Evolutionary conservation across 2,113 vertebrate species (phyloP).

Genomic region (Progne subis): DNA sequence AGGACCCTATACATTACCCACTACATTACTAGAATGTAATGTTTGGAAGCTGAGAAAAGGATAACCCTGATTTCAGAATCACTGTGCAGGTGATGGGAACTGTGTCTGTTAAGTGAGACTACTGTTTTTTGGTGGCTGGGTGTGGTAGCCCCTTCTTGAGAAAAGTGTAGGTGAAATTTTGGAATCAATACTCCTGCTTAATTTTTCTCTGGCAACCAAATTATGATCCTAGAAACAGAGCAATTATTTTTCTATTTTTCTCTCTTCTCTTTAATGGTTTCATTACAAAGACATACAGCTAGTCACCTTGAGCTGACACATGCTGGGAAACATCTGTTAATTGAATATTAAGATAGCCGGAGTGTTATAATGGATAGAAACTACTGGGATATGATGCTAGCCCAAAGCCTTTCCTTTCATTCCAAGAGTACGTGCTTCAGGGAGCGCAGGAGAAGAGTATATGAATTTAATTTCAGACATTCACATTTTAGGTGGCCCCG

Average conservation of each 20-base stretch:
- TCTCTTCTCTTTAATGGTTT: slow-evolving; percentile 21
- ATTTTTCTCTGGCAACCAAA: background rate
- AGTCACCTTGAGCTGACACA: slow-evolving; percentile 10
- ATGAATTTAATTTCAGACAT: slow-evolving; percentile 71
- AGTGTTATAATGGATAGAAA: slow-evolving; percentile 31
- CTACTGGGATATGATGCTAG: slow-evolving; percentile 36
- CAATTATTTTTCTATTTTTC: background rate
- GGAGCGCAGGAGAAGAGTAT: slow-evolving; percentile 43
- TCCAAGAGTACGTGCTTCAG: slow-evolving; percentile 45
- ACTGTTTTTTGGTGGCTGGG: background rate
- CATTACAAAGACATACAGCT: background rate
- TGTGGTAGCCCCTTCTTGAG: background rate
- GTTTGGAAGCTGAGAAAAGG: background rate
- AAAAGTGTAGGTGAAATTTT: slow-evolving; percentile 31
- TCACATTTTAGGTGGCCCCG: slow-evolving; percentile 71
- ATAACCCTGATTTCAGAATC: background rate
- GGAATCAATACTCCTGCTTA: background rate
- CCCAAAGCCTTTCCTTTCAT: slow-evolving; percentile 42
- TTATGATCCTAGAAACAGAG: background rate
- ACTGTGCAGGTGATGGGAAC: background rate
- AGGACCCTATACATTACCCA: background rate
- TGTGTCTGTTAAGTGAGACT: background rate
- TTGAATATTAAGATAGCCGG: slow-evolving; percentile 30
- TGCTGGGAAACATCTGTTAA: slow-evolving; percentile 53
- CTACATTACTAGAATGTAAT: background rate